Evolutionary conservation across 2,888 invertebrate genomes (phyloP).

Genomic region (Pycnomerus fuliginosus): DNA sequence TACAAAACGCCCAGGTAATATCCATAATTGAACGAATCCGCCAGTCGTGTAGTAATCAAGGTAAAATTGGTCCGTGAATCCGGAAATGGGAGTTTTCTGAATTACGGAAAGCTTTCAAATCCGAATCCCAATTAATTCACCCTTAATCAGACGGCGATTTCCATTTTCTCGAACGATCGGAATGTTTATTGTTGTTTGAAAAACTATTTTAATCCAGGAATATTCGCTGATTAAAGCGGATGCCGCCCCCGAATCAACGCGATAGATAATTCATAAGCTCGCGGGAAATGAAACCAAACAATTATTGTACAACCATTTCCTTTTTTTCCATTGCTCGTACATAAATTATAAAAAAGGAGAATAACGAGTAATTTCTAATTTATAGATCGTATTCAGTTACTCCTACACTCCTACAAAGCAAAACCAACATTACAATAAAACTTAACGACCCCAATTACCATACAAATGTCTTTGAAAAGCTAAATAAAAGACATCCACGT

Average conservation of each 20-base stretch:
- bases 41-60: slow-evolving; percentile 36
- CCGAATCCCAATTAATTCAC: no score
- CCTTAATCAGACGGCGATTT: no score
- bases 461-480: slow-evolving; percentile 10
- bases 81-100: slow-evolving; percentile 41
- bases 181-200: slow-evolving; percentile 29
- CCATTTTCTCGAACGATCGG: no score
- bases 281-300: no score
- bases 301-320: no score
- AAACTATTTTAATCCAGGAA: no score
- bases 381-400: slow-evolving; percentile 17
- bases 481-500: not conserved
- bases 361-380: slow-evolving; percentile 21
- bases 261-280: no score
- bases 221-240: no score
- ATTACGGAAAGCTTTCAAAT: slow-evolving; percentile 38
- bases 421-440: slow-evolving; percentile 17
- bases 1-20: slow-evolving; percentile 17
- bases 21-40: slow-evolving; percentile 31
- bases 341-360: slow-evolving; percentile 9
- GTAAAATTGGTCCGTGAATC: slow-evolving; percentile 38
- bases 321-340: slow-evolving; percentile 1
- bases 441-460: slow-evolving; percentile 19
- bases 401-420: slow-evolving; percentile 17
- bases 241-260: no score